Conservation (phyloP, 2,888 invertebrate genomes). For the Agriopis leucophaearia region DNA sequence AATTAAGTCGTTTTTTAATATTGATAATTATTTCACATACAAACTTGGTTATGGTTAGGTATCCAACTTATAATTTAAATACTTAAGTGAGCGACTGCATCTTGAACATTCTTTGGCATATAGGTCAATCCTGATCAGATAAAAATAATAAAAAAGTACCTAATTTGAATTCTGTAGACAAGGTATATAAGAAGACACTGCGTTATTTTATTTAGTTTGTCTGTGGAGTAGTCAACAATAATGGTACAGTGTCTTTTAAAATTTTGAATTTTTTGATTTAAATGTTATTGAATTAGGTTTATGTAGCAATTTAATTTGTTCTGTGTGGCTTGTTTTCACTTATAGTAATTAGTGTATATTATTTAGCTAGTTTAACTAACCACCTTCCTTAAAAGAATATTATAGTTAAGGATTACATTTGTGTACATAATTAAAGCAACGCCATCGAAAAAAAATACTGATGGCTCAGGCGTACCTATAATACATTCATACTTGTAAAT, state of each 20-base stretch:
- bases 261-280: not conserved
- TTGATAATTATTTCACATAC: too few species aligned
- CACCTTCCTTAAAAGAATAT: too few species aligned
- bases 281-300: not conserved
- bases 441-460: too few species aligned
- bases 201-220: constrained; percentile 56
- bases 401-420: too few species aligned
- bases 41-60: too few species aligned
- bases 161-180: constrained; percentile 55
- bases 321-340: not conserved
- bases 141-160: constrained; percentile 44
- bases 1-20: too few species aligned
- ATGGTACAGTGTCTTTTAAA: constrained; percentile 56
- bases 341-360: not conserved
- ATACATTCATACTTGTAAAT: too few species aligned
- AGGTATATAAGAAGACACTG: constrained; percentile 62
- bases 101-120: constrained; percentile 49
- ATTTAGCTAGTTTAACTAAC: too few species aligned
- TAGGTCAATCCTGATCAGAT: constrained; percentile 18
- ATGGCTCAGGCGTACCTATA: too few species aligned
- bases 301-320: not conserved
- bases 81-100: not conserved
- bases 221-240: constrained; percentile 60
- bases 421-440: too few species aligned
- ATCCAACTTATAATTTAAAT: not conserved